Conservation (phyloP, 2,113 vertebrate species). For the Brienomyrus longianalis region DNA sequence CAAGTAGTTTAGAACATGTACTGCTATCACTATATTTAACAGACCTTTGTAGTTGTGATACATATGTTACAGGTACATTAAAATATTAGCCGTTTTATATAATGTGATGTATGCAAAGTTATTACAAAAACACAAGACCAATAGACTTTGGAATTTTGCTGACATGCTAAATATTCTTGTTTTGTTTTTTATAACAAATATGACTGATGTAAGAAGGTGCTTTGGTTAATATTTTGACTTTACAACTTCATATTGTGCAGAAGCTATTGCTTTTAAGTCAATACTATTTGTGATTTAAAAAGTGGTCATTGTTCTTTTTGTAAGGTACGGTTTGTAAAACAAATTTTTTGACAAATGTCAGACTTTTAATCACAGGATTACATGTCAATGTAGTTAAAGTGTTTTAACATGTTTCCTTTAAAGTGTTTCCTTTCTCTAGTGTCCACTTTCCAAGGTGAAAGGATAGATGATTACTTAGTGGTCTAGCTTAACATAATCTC, state of each 20-base stretch:
- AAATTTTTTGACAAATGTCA: background rate
- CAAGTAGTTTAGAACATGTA: background rate
- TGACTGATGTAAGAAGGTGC: background rate
- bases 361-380: background rate
- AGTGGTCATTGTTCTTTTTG: constrained; percentile 23
- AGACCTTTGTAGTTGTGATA: constrained; percentile 10
- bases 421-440: background rate
- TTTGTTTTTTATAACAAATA: constrained; percentile 14
- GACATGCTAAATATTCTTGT: background rate
- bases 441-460: background rate
- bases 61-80: background rate
- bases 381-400: background rate
- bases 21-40: background rate
- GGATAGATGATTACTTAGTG: background rate
- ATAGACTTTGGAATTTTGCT: background rate
- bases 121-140: background rate
- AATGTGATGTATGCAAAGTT: background rate
- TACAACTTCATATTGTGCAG: constrained; percentile 27
- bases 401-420: background rate
- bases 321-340: constrained; percentile 16
- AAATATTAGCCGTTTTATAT: constrained; percentile 20
- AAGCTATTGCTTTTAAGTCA: constrained; percentile 43
- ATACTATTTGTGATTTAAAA: constrained; percentile 37
- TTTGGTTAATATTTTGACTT: background rate
- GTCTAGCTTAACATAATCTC: background rate